Percentiles rank a stretch among this genome's conserved stretches.
phyloP scores from a whole-genome alignment of 2,888 invertebrate species.

The Phaonia tiefii region DNA sequence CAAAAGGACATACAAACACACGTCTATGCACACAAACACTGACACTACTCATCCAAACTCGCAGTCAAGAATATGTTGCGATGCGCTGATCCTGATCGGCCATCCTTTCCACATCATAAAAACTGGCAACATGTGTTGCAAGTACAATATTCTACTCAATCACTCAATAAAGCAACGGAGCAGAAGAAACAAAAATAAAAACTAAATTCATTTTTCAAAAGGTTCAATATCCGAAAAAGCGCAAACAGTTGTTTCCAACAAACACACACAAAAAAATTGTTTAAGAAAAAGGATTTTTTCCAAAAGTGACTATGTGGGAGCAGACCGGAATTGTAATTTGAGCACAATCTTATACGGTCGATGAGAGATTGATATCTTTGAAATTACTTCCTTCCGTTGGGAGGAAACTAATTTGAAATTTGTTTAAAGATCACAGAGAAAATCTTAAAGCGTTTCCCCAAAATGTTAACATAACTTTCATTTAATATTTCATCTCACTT shows the following conservation, averaged over 20 bases:
- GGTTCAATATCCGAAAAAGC: neutral
- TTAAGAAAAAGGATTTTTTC: constrained; percentile 52
- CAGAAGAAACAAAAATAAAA: neutral
- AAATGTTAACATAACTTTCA: neutral
- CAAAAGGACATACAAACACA: constrained; percentile 43
- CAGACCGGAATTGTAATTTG: constrained; percentile 78
- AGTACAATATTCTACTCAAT: constrained; percentile 13
- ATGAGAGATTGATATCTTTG: constrained; percentile 18
- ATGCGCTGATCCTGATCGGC: neutral
- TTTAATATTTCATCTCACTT: too few relatives aligned
- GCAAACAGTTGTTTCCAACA: neutral
- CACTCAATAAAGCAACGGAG: constrained; percentile 4
- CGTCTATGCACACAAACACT: constrained; percentile 1
- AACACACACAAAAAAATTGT: neutral
- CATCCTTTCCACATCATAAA: neutral
- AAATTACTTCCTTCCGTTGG: constrained; percentile 32
- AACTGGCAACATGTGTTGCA: constrained; percentile 60
- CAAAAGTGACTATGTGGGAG: neutral
- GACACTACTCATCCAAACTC: too few relatives aligned
- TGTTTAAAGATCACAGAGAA: neutral
- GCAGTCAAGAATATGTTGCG: constrained; percentile 43
- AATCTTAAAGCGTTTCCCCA: constrained; percentile 3
- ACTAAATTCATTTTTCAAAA: constrained; percentile 11
- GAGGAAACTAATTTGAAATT: neutral
- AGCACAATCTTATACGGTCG: constrained; percentile 47